These are phyloP conservation scores for Sialis fuliginosa DNA, from an alignment of 2,888 invertebrate species.

Conservation along the genomic window DNA sequence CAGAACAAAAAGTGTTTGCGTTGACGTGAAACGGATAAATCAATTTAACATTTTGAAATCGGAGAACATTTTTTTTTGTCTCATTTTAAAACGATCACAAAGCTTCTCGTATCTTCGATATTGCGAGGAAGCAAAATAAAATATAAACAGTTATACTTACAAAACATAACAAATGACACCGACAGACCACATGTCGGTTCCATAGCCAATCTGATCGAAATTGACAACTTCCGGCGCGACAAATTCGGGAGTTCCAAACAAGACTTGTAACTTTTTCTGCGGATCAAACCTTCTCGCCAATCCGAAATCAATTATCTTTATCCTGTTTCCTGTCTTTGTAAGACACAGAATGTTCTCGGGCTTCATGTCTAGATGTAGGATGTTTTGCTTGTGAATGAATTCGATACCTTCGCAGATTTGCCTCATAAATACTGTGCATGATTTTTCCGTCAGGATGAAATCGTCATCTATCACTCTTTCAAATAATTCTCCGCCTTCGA, in stretches of 20 bases:
- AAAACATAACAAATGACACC: constrained; percentile 96
- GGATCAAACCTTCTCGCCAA: constrained; percentile 85
- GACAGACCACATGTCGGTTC: constrained; percentile 98
- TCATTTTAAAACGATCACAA: no score
- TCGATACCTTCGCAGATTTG: constrained; percentile 97
- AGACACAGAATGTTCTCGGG: constrained; percentile 97
- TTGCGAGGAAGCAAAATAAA: no score
- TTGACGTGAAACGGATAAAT: no score
- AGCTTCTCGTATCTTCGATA: no score
- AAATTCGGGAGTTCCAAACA: constrained; percentile 97
- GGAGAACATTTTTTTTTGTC: no score
- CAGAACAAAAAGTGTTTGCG: no score
- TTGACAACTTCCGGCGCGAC: constrained; percentile 98
- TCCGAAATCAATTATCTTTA: constrained; percentile 98
- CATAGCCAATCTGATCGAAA: constrained; percentile 90
- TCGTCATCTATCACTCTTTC: constrained; percentile 98
- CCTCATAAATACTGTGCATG: constrained; percentile 90
- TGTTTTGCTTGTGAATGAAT: constrained; percentile 90
- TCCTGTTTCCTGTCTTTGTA: constrained; percentile 89
- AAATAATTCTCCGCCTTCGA: constrained; percentile 95
- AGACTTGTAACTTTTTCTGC: constrained; percentile 76
- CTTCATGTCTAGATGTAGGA: constrained; percentile 96
- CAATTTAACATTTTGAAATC: no score
- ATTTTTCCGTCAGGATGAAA: constrained; percentile 89
- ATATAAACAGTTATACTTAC: constrained; percentile 44